Percentiles rank a stretch among this genome's conserved stretches.
Conservation (phyloP, 2,888 invertebrate genomes). For the Oxystoma pomonae region DNA sequence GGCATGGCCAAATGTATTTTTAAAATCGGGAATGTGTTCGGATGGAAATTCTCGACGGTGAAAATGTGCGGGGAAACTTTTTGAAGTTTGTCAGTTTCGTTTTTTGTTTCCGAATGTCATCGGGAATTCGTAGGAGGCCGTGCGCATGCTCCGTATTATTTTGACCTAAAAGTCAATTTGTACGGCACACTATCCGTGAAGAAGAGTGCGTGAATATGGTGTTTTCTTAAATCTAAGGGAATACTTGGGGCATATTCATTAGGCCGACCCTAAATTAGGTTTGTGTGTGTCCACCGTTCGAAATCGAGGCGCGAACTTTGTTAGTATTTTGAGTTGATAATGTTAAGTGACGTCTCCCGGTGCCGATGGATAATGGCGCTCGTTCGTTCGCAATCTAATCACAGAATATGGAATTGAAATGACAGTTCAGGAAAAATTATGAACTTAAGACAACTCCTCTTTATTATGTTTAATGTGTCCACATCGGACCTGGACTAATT, state of each 20-base stretch:
- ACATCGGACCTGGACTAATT: constrained; percentile 12
- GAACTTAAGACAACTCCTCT: constrained; percentile 17
- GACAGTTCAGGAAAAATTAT: constrained; percentile 29
- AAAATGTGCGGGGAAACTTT: background rate
- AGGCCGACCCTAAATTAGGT: constrained; percentile 17
- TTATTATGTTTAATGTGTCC: constrained; percentile 9
- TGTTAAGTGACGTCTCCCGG: constrained; percentile 35
- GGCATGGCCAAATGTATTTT: background rate
- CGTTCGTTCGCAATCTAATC: constrained; percentile 34
- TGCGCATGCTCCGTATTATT: constrained; percentile 28
- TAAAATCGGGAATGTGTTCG: background rate
- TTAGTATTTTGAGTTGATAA: constrained; percentile 2
- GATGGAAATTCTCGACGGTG: background rate
- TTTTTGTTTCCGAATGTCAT: constrained; percentile 26
- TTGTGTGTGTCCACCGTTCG: constrained; percentile 20
- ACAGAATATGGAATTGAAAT: constrained; percentile 35
- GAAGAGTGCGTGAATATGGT: constrained; percentile 34
- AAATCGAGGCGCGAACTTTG: background rate
- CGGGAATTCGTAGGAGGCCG: constrained; percentile 24
- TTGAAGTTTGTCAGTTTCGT: background rate
- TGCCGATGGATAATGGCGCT: constrained; percentile 35
- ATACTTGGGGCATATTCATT: constrained; percentile 27
- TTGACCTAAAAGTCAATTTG: constrained; percentile 35
- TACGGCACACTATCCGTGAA: constrained; percentile 34
- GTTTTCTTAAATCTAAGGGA: constrained; percentile 30